A percentile compares a stretch with the other conserved stretches of the same genome.
Conservation (phyloP, 2,113 vertebrate species). For the Pelusios castaneus region DNA sequence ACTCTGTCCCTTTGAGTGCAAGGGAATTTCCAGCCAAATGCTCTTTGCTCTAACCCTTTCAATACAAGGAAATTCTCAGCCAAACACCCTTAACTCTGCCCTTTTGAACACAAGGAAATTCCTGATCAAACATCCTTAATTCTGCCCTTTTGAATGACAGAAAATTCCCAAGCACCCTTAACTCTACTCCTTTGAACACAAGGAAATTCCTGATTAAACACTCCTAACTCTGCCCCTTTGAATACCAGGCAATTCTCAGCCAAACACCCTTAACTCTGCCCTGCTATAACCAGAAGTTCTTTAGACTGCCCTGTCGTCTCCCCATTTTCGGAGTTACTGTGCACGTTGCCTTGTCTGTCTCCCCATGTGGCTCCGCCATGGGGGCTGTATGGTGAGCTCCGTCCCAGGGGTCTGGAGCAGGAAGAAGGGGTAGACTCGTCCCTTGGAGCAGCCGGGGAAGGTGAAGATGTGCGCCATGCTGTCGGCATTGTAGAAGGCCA, state of each 20-base stretch:
- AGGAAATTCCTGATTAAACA: not conserved
- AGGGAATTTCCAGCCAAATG: not conserved
- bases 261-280: not conserved
- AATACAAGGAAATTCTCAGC: not conserved
- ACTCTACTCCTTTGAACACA: not conserved
- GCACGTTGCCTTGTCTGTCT: not conserved
- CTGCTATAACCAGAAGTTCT: not conserved
- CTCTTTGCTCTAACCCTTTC: not conserved
- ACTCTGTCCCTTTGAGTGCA: not conserved
- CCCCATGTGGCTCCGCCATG: not conserved
- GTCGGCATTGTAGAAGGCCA: not conserved
- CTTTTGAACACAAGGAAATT: not conserved
- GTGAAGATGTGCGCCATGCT: not conserved
- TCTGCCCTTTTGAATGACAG: not conserved
- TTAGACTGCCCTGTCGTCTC: not conserved
- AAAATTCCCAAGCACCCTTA: not conserved
- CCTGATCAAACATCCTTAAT: too few relatives aligned
- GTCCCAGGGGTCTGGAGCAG: not conserved
- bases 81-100: not conserved
- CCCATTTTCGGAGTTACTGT: too few relatives aligned
- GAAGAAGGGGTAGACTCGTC: constrained; percentile 16
- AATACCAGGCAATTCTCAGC: not conserved
- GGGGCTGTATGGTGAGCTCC: not conserved
- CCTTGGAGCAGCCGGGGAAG: not conserved
- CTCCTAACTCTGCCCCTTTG: too few relatives aligned